Base-by-base conservation (phyloP, 2,113 vertebrate genomes). In the Seriola dumerili region DNA sequence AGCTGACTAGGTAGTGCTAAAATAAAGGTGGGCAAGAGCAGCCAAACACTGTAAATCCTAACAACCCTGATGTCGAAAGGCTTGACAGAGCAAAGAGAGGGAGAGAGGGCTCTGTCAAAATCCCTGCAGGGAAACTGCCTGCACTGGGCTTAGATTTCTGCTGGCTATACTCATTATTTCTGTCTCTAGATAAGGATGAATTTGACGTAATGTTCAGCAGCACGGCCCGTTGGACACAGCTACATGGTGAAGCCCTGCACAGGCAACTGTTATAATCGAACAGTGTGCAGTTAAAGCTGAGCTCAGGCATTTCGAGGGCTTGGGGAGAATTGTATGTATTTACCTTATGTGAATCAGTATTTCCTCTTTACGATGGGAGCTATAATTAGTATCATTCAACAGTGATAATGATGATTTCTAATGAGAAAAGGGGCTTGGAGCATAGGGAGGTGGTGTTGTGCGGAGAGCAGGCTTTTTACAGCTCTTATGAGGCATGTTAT, bases 1-100 rank as follows among this genome's bases (percentile, higher is more conserved):
- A 55, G 83, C 81, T 90, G 88, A 89, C 85, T 79, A 80, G 71
- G 52, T 82, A 54, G 79, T 83, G 83, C 66, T 80, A 84, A 87
- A 88, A 85, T 91, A 88, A 75, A 86, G 84, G 81, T 84, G 80
- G 84, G 83, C 73, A 80, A 73, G 61, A 67, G 76, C 65, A 84
- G 85, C 89, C 84, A 91, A 90, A 90, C 80, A 76, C 72, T 71
- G 58, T 90, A 89, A 93, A 92, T 91, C 91, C 81, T 74, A 76
- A 84, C 89, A 73, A 72, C 85, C 74, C 50, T 54, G 19, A 68
- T 74, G 65, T 82, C 36, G 46, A 78, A 69, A 70, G 59, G 70
- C 84, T 84, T 64, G 83, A 90, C 89, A 79, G 84, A 86, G 83
- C 57, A 76, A 55, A 84, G 78, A 82, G 87, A 78, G 69, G 8